Base-by-base conservation (phyloP, 2,888 invertebrate genomes). In the Muscina levida region DNA sequence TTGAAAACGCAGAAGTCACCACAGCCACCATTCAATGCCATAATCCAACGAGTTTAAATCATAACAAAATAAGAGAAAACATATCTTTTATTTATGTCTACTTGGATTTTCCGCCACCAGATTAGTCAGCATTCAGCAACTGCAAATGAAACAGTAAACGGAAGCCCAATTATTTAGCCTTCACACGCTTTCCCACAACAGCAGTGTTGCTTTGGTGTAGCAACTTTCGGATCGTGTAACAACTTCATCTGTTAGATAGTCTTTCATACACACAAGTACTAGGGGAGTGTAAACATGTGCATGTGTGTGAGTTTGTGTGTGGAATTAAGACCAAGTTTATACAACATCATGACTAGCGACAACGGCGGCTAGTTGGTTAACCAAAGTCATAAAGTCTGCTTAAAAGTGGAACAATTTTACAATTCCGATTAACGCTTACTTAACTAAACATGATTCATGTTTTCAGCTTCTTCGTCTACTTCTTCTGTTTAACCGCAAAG, bases 381-480 rank as follows among this genome's bases (percentile, higher is more conserved):
- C 51, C 6, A 53, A 68, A 70, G 72, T 17, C 72, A 15, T 26
- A 68, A 19, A 79, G 71, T 79, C 79, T 75, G 39, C 19, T 57
- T 42, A 56, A 68, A 72, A 59, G 22, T 62, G 26, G 39, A 46
- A 57, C 57, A 76, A 48, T 57, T 65, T 65, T 71, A 44, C 68
- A 70, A 6, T 62, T 66, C 24, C 39, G 62, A 68, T 67, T 72
- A 51, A 19, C 37, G 53, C 62, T 74, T 74, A 22, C 48, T 73
- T 59, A 77, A 13, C 53, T 22, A 67, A 53, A 39, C 42, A 70
- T 81, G 81, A 81, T 71, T 81, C 81, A 81, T 72, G 56, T 67
- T 68, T 62, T 62, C n/a, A 13, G 62, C 48, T 53, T 71, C 31
- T 44, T 71, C 31, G n/a, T n/a, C 42, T 31, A 39, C 46, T 44